Conservation (phyloP, 2,888 invertebrate species). For the Hyles lineata region DNA sequence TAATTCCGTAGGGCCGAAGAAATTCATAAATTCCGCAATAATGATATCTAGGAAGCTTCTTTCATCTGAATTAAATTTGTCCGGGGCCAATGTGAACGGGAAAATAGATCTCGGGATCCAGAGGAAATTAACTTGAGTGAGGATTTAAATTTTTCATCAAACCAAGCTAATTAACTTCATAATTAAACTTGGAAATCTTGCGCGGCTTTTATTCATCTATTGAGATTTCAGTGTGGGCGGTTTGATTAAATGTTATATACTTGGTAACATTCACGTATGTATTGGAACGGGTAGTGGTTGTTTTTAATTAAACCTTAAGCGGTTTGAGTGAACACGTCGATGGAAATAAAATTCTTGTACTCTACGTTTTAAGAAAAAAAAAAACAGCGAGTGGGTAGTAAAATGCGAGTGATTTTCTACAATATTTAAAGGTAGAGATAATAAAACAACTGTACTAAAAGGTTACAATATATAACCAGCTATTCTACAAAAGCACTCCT, state of each 20-base stretch:
- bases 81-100: constrained; percentile 64
- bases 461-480: no score
- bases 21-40: constrained; percentile 39
- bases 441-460: no score
- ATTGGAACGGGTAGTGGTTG: constrained; percentile 13
- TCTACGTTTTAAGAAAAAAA: neutral
- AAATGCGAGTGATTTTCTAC: no score
- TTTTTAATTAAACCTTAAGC: constrained; percentile 12
- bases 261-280: constrained; percentile 1
- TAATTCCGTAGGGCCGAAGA: neutral
- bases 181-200: constrained; percentile 76
- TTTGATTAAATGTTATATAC: constrained; percentile 40
- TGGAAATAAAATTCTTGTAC: neutral
- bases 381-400: no score
- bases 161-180: constrained; percentile 80
- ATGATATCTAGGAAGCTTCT: constrained; percentile 47
- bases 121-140: constrained; percentile 78
- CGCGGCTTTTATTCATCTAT: constrained; percentile 68
- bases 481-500: no score
- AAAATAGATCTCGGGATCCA: constrained; percentile 68
- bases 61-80: constrained; percentile 65
- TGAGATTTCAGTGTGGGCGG: constrained; percentile 55
- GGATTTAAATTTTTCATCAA: constrained; percentile 81
- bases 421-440: no score
- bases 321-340: neutral